Percentiles rank a stretch among this genome's conserved stretches.
phyloP scores from a whole-genome alignment of 2,888 invertebrate genomes.

The Zaprionus lineosus region DNA sequence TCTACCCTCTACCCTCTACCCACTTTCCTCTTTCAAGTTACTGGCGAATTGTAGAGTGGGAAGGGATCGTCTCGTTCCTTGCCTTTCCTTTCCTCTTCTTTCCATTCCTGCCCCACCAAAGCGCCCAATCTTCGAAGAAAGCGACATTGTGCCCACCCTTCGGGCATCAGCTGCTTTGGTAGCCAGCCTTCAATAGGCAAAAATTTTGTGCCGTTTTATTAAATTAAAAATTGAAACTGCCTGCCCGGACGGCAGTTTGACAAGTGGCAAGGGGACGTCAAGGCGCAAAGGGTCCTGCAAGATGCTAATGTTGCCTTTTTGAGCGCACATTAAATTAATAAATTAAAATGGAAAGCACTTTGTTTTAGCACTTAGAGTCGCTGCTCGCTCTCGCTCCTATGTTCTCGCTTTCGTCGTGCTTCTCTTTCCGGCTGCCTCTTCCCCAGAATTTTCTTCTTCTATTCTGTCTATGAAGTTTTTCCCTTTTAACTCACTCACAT shows the following conservation, averaged over 20 bases:
- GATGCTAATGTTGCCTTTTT: conserved; percentile 23
- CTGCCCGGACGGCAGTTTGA: conserved; percentile 22
- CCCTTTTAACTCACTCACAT: conserved; percentile 14
- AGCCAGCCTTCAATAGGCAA: conserved; percentile 53
- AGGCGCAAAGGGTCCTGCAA: background rate
- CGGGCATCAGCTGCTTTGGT: conserved; percentile 26
- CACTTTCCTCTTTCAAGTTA: no score
- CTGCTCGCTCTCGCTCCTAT: background rate
- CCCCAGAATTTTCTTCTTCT: background rate
- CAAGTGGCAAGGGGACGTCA: background rate
- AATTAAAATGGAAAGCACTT: conserved; percentile 78
- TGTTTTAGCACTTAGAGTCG: conserved; percentile 60
- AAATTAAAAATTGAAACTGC: conserved; percentile 74
- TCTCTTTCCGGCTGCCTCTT: background rate
- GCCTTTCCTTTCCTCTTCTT: no score
- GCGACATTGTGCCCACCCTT: conserved; percentile 14
- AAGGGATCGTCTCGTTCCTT: no score
- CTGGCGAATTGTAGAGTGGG: no score
- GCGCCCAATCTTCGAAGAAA: no score
- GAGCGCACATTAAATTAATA: conserved; percentile 73
- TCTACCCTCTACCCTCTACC: no score
- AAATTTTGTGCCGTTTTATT: conserved; percentile 65
- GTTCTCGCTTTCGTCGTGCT: background rate
- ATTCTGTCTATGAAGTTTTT: background rate
- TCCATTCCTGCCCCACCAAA: no score